phyloP scores from a whole-genome alignment of 1,140 invertebrate species.

The Olivierus martensii region DNA sequence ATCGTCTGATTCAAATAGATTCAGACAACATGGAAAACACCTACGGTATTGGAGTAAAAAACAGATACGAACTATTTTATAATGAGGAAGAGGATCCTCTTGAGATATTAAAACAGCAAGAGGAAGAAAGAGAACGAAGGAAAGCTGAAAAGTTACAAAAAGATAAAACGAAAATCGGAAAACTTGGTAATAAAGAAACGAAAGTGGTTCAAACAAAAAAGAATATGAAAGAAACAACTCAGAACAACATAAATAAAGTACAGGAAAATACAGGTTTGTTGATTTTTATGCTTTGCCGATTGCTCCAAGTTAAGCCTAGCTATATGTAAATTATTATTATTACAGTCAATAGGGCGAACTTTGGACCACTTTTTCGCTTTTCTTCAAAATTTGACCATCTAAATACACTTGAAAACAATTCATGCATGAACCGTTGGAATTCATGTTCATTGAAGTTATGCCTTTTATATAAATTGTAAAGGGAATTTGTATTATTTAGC shows the following conservation, averaged over 20 bases:
- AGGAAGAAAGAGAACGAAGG: conserved; percentile 65
- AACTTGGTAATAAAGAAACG: conserved; percentile 40
- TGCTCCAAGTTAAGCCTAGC: no score
- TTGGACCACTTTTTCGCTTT: no score
- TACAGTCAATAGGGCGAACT: no score
- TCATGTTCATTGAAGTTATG: no score
- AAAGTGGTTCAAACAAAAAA: conserved; percentile 20
- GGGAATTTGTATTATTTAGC: no score
- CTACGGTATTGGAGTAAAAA: conserved; percentile 80
- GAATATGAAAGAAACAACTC: background rate
- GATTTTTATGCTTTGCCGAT: background rate
- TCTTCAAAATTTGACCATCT: no score
- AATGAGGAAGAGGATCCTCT: conserved; percentile 70
- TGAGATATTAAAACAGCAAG: conserved; percentile 44
- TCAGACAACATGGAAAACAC: conserved; percentile 61
- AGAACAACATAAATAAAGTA: background rate
- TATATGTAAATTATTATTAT: no score
- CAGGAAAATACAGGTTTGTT: background rate
- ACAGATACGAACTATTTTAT: conserved; percentile 83
- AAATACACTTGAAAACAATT: no score
- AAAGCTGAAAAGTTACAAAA: conserved; percentile 56
- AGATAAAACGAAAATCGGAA: conserved; percentile 42
- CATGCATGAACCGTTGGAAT: no score
- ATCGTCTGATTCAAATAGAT: conserved; percentile 24
- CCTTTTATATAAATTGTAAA: no score